A percentile compares a stretch with the other conserved stretches of the same genome.
Evolutionary conservation across 2,888 invertebrate species (phyloP).

Genomic region (Patella pellucida): DNA sequence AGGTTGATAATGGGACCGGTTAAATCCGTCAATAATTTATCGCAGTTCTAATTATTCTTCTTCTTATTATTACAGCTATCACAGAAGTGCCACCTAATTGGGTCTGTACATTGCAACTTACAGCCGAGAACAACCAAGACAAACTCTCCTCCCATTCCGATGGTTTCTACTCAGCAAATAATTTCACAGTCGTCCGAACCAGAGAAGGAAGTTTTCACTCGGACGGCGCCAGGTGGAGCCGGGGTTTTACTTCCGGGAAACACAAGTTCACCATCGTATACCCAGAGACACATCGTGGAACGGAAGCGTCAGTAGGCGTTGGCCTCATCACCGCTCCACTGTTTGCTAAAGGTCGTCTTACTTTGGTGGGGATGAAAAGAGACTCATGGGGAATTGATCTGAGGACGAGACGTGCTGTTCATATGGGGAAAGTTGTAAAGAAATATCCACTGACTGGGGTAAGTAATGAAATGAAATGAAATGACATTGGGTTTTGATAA

Average conservation of each 20-base stretch:
- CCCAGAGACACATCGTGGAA: constrained; percentile 43
- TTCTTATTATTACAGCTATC: constrained; percentile 1
- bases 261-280: constrained; percentile 55
- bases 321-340: constrained; percentile 39
- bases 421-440: constrained; percentile 32
- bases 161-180: constrained; percentile 45
- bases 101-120: constrained; percentile 40
- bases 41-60: too few species aligned
- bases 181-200: constrained; percentile 38
- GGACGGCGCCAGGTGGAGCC: constrained; percentile 52
- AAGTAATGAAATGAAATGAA: too few species aligned
- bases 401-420: constrained; percentile 34
- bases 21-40: too few species aligned
- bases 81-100: constrained; percentile 30
- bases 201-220: constrained; percentile 31
- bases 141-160: constrained; percentile 39
- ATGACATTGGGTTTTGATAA: too few species aligned
- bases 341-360: constrained; percentile 33
- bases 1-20: too few species aligned
- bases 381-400: constrained; percentile 51
- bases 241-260: constrained; percentile 51
- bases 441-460: constrained; percentile 35
- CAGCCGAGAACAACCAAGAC: constrained; percentile 30
- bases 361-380: constrained; percentile 38
- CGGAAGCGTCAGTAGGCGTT: constrained; percentile 47